Percentiles rank a stretch among this genome's conserved stretches.
phyloP scores from a whole-genome alignment of 2,113 vertebrate genomes.

The Esox niger region DNA sequence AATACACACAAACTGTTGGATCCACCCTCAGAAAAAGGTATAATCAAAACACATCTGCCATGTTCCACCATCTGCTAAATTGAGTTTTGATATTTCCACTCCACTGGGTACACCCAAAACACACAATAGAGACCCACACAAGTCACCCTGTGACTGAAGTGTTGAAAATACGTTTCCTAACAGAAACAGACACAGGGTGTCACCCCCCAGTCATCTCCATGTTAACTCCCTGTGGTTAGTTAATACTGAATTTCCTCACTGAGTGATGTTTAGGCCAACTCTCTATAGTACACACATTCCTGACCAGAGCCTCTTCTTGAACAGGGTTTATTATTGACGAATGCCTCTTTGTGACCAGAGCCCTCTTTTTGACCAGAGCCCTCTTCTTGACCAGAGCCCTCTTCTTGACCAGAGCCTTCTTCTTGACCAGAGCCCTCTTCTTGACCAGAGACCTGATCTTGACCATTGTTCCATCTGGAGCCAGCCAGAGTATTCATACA shows the following conservation, averaged over 20 bases:
- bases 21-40: not conserved
- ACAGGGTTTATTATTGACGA: no score
- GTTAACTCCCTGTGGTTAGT: not conserved
- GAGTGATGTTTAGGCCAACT: not conserved
- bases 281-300: not conserved
- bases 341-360: no score
- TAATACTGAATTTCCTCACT: not conserved
- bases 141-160: not conserved
- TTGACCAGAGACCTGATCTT: no score
- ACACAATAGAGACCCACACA: not conserved
- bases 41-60: not conserved
- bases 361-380: no score
- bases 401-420: not conserved
- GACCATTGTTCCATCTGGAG: no score
- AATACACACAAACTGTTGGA: constrained; percentile 4
- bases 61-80: not conserved
- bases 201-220: not conserved
- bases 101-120: not conserved
- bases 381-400: no score
- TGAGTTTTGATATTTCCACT: not conserved
- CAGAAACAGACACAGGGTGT: not conserved
- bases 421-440: no score
- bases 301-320: not conserved
- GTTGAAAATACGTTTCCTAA: not conserved
- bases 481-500: no score